Evolutionary conservation across 1,140 invertebrate species (phyloP).

Genomic region (Pararge aegeria): DNA sequence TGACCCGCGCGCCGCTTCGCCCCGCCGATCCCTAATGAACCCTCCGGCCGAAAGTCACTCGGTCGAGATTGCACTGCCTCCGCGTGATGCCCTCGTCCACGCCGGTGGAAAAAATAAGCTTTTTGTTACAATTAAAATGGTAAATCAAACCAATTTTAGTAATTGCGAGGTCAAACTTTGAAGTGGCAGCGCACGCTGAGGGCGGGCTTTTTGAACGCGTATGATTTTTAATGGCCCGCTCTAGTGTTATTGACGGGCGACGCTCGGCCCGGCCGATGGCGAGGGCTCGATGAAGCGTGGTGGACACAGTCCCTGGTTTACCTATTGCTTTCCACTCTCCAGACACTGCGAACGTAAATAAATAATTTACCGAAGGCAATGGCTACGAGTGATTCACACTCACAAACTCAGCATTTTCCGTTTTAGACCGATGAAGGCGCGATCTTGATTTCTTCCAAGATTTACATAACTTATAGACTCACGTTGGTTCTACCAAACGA

Average conservation of each 20-base stretch:
- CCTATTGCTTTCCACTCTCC: not conserved
- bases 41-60: slow-evolving; percentile 72
- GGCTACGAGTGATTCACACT: no score
- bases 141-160: slow-evolving; percentile 80
- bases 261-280: slow-evolving; percentile 23
- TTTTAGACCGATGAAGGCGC: no score
- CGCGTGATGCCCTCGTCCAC: slow-evolving; percentile 45
- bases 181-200: slow-evolving; percentile 58
- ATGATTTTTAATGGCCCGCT: slow-evolving; percentile 65
- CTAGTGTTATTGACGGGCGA: slow-evolving; percentile 41
- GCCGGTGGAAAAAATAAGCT: slow-evolving; percentile 73
- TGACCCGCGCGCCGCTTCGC: slow-evolving; percentile 35
- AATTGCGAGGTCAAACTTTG: slow-evolving; percentile 78
- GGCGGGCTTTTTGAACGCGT: slow-evolving; percentile 59
- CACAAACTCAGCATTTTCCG: no score
- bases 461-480: no score
- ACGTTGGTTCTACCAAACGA: no score
- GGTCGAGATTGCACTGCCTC: slow-evolving; percentile 73
- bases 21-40: slow-evolving; percentile 64
- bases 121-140: slow-evolving; percentile 79
- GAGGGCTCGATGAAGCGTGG: slow-evolving; percentile 31
- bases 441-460: no score
- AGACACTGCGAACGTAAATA: not conserved
- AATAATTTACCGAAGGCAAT: slow-evolving; percentile 24
- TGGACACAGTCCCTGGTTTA: slow-evolving; percentile 28